phyloP scores from a whole-genome alignment of 2,797 vertebrate genomes.

The Phoxinus dragarum region DNA sequence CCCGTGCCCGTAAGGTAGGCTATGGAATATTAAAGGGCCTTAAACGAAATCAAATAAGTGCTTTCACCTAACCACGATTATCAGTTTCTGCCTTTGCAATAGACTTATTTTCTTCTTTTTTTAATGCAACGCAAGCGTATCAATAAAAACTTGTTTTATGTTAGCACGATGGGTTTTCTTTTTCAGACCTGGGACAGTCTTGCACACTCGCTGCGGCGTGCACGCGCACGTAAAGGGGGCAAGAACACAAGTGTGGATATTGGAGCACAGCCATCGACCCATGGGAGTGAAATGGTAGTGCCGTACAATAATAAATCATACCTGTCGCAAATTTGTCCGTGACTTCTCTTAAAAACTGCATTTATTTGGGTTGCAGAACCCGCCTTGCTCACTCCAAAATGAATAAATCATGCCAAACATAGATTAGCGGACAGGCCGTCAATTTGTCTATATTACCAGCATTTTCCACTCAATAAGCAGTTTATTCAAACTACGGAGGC shows the following conservation, averaged over 20 bases:
- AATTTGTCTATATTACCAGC: neutral
- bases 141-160: neutral
- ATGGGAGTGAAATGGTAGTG: neutral
- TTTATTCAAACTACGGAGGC: too few species aligned
- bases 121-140: neutral
- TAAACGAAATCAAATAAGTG: neutral
- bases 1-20: neutral
- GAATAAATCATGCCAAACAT: neutral
- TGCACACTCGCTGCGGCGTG: neutral
- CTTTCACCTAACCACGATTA: too few species aligned
- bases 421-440: neutral
- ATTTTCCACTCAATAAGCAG: neutral
- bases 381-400: neutral
- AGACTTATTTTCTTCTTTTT: neutral
- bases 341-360: neutral
- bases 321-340: neutral
- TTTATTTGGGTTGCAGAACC: neutral
- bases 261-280: neutral
- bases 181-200: neutral
- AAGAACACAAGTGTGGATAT: neutral
- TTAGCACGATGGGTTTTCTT: neutral
- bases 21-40: neutral
- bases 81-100: neutral
- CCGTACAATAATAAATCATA: neutral
- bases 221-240: neutral